Conservation (phyloP, 2,797 vertebrate species). For the Pangasius krempfi region DNA sequence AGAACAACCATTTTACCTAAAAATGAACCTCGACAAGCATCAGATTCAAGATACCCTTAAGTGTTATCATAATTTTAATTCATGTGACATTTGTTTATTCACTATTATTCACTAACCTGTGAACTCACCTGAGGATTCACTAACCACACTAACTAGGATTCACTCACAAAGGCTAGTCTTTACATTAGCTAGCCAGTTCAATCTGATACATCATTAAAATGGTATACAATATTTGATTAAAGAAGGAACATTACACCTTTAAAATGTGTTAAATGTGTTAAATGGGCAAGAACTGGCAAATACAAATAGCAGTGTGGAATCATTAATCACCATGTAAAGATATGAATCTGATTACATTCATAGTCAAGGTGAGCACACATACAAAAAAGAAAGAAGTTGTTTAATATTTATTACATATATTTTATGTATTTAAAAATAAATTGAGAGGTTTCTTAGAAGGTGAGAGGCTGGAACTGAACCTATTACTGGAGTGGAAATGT, state of each 20-base stretch:
- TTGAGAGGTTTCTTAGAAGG: background rate
- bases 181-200: background rate
- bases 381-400: background rate
- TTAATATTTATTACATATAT: background rate
- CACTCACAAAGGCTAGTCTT: background rate
- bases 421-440: background rate
- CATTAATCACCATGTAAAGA: background rate
- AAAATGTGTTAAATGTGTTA: background rate
- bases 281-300: background rate
- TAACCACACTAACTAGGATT: background rate
- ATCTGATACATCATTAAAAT: background rate
- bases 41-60: background rate
- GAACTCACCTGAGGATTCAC: background rate
- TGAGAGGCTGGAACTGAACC: background rate
- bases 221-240: background rate
- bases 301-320: background rate
- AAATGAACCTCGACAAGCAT: background rate
- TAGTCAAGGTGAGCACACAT: background rate
- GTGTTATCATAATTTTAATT: background rate
- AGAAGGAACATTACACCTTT: background rate
- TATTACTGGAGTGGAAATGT: background rate
- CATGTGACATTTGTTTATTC: background rate
- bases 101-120: background rate
- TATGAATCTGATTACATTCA: too few relatives aligned
- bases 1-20: background rate